A percentile compares a stretch with the other conserved stretches of the same genome.
phyloP scores from a whole-genome alignment of 2,888 invertebrate genomes.

The Cryptocephalus moraei region DNA sequence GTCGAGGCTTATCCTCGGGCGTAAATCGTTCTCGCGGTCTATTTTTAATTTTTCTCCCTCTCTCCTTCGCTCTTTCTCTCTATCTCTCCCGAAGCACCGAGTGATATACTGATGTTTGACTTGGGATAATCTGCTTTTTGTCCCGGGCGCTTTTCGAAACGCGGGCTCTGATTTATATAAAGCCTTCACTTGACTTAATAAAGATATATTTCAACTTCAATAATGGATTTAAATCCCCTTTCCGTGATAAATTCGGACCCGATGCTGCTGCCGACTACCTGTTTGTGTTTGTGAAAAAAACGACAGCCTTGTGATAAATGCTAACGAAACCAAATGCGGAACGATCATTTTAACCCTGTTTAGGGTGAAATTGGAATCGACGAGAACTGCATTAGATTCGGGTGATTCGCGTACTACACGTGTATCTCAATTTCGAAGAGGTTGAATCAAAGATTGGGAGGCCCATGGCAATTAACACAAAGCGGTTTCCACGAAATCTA shows the following conservation, averaged over 20 bases:
- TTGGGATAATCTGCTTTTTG: constrained; percentile 27
- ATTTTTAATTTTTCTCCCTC: neutral
- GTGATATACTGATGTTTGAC: constrained; percentile 25
- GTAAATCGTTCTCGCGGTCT: neutral
- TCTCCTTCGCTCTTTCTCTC: neutral
- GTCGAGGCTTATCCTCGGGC: neutral
- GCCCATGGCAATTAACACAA: no score
- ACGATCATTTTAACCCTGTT: no score
- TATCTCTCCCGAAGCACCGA: constrained; percentile 2
- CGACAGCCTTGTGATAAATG: no score
- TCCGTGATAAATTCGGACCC: neutral
- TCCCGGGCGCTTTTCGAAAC: constrained; percentile 14
- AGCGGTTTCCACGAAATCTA: no score
- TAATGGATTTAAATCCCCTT: constrained; percentile 8
- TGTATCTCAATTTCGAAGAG: no score
- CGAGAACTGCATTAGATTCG: no score
- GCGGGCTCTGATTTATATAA: constrained; percentile 16
- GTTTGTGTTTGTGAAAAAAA: neutral
- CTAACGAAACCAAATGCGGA: no score
- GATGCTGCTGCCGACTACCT: neutral
- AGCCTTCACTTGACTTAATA: constrained; percentile 19
- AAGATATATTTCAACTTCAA: constrained; percentile 18
- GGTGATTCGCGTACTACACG: no score
- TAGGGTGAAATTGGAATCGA: no score
- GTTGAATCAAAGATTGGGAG: no score